phyloP scores from a whole-genome alignment of 2,888 invertebrate species.

The Xylota segnis region DNA sequence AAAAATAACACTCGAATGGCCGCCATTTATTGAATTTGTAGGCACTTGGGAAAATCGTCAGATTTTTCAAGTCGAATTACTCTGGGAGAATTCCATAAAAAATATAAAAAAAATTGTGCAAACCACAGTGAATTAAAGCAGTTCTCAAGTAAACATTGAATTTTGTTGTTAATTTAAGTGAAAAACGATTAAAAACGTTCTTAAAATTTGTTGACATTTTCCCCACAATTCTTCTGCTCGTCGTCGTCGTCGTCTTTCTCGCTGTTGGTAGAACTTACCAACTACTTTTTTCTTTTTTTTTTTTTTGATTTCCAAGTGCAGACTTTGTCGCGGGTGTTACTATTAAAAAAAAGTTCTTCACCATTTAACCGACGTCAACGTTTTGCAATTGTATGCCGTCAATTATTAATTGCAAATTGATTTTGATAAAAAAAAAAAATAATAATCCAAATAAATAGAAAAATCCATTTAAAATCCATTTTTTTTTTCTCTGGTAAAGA shows the following conservation, averaged over 20 bases:
- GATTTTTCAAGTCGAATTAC: slow-evolving; percentile 75
- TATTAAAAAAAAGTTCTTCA: slow-evolving; percentile 56
- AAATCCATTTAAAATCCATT: slow-evolving; percentile 14
- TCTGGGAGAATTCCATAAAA: slow-evolving; percentile 64
- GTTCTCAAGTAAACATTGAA: slow-evolving; percentile 71
- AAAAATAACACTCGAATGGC: slow-evolving; percentile 78
- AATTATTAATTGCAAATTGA: slow-evolving; percentile 26
- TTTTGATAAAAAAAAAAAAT: slow-evolving; percentile 4
- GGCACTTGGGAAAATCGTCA: slow-evolving; percentile 77
- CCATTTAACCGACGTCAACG: slow-evolving; percentile 57
- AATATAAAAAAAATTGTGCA: slow-evolving; percentile 71
- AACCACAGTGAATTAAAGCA: slow-evolving; percentile 70
- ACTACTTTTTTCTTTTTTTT: slow-evolving; percentile 59
- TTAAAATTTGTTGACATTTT: slow-evolving; percentile 78
- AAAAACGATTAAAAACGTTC: slow-evolving; percentile 68
- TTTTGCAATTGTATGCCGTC: slow-evolving; percentile 45
- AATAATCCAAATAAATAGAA: slow-evolving; percentile 22
- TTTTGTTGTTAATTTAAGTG: slow-evolving; percentile 65
- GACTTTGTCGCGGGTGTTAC: slow-evolving; percentile 76
- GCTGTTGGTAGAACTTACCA: slow-evolving; percentile 70
- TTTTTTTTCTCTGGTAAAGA: slow-evolving; percentile 9
- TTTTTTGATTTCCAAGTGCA: too few relatives aligned
- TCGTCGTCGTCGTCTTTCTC: slow-evolving; percentile 10
- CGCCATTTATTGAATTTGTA: slow-evolving; percentile 79
- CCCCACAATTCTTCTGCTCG: slow-evolving; percentile 61